These are phyloP conservation scores for Beris chalybata DNA, from an alignment of 2,888 invertebrate species.

Conservation along the genomic window DNA sequence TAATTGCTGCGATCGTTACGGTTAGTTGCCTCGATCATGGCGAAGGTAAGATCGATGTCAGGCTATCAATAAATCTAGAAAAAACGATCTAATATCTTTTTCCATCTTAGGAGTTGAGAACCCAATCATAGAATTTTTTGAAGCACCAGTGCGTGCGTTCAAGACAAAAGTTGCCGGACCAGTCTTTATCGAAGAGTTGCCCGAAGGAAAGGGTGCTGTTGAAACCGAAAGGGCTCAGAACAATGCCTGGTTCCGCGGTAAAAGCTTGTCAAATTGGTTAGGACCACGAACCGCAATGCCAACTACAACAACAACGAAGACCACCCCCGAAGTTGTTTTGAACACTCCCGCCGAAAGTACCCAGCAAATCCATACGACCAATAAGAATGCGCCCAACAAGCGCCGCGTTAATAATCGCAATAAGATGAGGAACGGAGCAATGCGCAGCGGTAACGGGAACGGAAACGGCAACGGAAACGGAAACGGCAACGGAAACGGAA, in stretches of 20 bases:
- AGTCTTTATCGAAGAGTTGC: conserved; percentile 25
- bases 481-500: conserved; percentile 10
- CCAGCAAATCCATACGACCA: conserved; percentile 4
- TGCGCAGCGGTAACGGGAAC: neutral
- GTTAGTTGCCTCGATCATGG: conserved; percentile 21
- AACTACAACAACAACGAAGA: conserved; percentile 9
- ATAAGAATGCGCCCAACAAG: conserved; percentile 1
- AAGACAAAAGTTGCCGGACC: conserved; percentile 29
- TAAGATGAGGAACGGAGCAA: conserved; percentile 1
- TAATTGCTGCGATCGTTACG: conserved; percentile 17
- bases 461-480: conserved; percentile 9
- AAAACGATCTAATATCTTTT: conserved; percentile 10
- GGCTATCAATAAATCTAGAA: neutral
- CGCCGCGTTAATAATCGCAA: conserved; percentile 10
- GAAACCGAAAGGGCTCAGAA: neutral
- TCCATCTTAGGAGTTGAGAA: conserved; percentile 27
- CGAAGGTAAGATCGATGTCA: conserved; percentile 19
- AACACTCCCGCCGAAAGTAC: conserved; percentile 4
- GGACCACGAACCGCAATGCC: conserved; percentile 1
- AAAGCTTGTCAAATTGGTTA: conserved; percentile 21
- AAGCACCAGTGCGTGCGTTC: conserved; percentile 36
- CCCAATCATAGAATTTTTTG: conserved; percentile 38
- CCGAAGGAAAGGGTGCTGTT: conserved; percentile 27
- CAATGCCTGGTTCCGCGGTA: conserved; percentile 23
- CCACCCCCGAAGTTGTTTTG: conserved; percentile 13